Evolutionary conservation across 2,888 invertebrate species (phyloP), one percentile per base, ranked within the genome.

Genomic region (Scrobipalpa costella): DNA sequence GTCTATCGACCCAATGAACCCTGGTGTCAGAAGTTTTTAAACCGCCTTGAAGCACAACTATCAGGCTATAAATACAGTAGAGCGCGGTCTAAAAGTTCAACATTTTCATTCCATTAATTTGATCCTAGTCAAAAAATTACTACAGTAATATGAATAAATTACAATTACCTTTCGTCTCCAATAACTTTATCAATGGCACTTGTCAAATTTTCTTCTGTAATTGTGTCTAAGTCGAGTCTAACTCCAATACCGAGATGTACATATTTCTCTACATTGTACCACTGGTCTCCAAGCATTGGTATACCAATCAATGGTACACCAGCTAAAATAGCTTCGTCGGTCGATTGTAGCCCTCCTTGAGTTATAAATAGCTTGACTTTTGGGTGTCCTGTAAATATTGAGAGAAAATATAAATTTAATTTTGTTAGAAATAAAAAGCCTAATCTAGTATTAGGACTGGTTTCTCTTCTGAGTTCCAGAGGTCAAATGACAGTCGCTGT

Each of bases 201-300:
- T 49, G 55, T 68, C 0, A 84, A 64, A 11, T 58, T 8, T 0
- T 72, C 66, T 64, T 76, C 76, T 11, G 70, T 73, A 1, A 81
- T 21, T 0, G 69, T 68, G 13, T 72, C 67, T 7, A 77, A 63
- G 17, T 79, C 70, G 0, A 87, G 27, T 61, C 66, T 63, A 0
- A 79, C 8, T 11, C 86, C 88, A 61, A 85, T 79, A 19, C 74
- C 73, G 40, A 76, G 66, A 64, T 69, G 34, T 3, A 66, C 71
- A 40, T 75, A 79, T 63, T 74, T 71, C 40, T 81, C 79, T 0
- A 72, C 79, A 67, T 89, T 89, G 40, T 70, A 78, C 72, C 80
- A 83, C 67, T 89, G 88, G 66, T 92, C 91, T 0, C 70, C 84
- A 6, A 84, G 67, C 73, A 88, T 61, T 52, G 61, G 61, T 34